Percentiles rank a stretch among this genome's conserved stretches.
Evolutionary conservation across 1,140 invertebrate species (phyloP).

Genomic region (Formica selysi): DNA sequence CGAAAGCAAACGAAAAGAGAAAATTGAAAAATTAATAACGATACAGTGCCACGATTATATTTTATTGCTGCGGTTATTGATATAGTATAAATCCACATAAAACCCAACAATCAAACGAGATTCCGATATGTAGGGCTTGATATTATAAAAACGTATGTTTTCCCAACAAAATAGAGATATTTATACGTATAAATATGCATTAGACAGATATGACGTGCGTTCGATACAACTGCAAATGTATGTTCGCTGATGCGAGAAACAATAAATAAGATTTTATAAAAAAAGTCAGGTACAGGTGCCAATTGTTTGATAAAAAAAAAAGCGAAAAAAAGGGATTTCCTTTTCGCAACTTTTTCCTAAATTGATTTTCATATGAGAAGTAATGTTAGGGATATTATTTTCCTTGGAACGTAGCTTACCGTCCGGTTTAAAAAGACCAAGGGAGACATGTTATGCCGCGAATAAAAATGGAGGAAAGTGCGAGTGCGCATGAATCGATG

Average conservation of each 20-base stretch:
- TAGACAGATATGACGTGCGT: constrained; percentile 12
- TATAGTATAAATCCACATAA: constrained; percentile 60
- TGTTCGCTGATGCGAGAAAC: background rate
- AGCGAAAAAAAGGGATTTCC: background rate
- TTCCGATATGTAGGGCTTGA: constrained; percentile 10
- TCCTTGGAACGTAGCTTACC: constrained; percentile 19
- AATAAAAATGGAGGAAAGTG: constrained; percentile 64
- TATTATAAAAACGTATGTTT: constrained; percentile 48
- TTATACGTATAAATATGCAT: constrained; percentile 46
- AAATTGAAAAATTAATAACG: constrained; percentile 59
- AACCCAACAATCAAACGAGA: constrained; percentile 57
- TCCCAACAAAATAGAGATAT: constrained; percentile 39
- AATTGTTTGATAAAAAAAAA: constrained; percentile 3
- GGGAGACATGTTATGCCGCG: constrained; percentile 42
- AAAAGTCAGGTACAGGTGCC: background rate
- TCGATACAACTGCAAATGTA: background rate
- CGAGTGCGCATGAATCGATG: constrained; percentile 53
- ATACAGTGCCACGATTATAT: constrained; percentile 41
- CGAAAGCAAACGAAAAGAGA: constrained; percentile 51
- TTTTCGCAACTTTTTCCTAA: background rate
- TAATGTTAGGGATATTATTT: background rate
- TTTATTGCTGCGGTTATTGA: constrained; percentile 59
- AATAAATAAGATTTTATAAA: background rate
- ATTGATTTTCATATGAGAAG: background rate
- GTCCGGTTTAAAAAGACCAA: constrained; percentile 15